Percentiles rank a stretch among this genome's conserved stretches.
phyloP scores from a whole-genome alignment of 2,888 invertebrate genomes.

The Acanthopleura granulata region DNA sequence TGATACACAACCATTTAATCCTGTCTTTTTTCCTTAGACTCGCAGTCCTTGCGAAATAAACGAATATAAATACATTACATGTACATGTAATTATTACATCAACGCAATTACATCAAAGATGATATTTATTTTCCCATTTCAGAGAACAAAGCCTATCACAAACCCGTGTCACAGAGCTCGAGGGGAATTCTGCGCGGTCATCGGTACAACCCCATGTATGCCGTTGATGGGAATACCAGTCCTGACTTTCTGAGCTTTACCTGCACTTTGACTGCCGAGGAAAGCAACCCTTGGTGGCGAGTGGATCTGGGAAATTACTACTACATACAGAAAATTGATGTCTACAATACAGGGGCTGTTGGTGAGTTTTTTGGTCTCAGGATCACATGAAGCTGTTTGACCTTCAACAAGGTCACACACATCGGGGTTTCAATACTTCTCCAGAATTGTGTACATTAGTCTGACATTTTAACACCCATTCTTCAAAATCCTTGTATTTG shows the following conservation, averaged over 20 bases:
- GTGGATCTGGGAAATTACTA: constrained; percentile 38
- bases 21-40: too few species aligned
- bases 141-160: neutral
- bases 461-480: neutral
- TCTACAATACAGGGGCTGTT: constrained; percentile 22
- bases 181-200: neutral
- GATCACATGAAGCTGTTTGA: neutral
- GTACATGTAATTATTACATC: too few species aligned
- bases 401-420: too few species aligned
- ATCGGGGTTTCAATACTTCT: too few species aligned
- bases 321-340: constrained; percentile 36
- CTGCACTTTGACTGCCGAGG: neutral
- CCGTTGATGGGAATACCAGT: neutral
- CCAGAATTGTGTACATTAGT: neutral
- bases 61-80: too few species aligned
- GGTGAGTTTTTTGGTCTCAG: neutral
- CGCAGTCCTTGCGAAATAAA: too few species aligned
- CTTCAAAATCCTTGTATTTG: neutral
- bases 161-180: neutral
- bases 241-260: neutral
- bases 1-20: too few species aligned
- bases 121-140: neutral
- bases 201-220: neutral
- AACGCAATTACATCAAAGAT: too few species aligned
- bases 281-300: constrained; percentile 37